These are phyloP conservation scores for Amphimallon solstitiale DNA, from an alignment of 2,888 invertebrate genomes.

Conservation along the genomic window DNA sequence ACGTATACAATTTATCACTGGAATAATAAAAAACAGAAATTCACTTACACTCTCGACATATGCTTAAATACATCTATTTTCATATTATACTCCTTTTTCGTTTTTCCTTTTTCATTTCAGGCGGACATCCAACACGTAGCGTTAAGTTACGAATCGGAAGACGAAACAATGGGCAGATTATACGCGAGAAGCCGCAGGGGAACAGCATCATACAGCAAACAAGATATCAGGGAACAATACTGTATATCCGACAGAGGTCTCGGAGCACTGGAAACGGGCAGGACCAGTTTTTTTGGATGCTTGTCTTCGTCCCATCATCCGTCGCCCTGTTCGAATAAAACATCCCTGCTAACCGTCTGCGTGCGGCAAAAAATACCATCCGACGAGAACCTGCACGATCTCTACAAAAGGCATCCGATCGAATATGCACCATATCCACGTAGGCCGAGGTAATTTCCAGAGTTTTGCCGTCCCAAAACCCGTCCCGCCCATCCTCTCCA, in stretches of 20 bases:
- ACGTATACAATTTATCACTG: too few relatives aligned
- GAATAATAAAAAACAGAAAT: background rate
- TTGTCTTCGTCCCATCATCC: conserved; percentile 79
- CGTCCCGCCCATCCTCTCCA: too few relatives aligned
- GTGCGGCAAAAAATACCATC: conserved; percentile 87
- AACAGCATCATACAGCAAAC: conserved; percentile 80
- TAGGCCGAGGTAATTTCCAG: conserved; percentile 71
- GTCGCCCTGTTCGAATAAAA: conserved; percentile 72
- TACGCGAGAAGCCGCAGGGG: conserved; percentile 68
- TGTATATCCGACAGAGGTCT: conserved; percentile 92
- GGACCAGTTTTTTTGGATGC: conserved; percentile 83
- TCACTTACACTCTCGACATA: background rate
- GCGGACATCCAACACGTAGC: conserved; percentile 77
- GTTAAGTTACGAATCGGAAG: conserved; percentile 83
- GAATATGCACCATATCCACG: conserved; percentile 85
- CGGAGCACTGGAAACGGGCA: conserved; percentile 78
- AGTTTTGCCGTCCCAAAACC: background rate
- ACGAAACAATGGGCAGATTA: conserved; percentile 80
- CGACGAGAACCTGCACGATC: conserved; percentile 82
- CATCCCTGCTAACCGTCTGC: conserved; percentile 86
- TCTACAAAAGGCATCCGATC: conserved; percentile 64
- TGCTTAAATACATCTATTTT: background rate
- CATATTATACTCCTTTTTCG: conserved; percentile 8
- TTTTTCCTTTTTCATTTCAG: conserved; percentile 59
- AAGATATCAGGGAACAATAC: conserved; percentile 93